Percentiles rank a stretch among this genome's conserved stretches.
Evolutionary conservation across 1,140 invertebrate species (phyloP).

Genomic region (Zaprionus taronus): DNA sequence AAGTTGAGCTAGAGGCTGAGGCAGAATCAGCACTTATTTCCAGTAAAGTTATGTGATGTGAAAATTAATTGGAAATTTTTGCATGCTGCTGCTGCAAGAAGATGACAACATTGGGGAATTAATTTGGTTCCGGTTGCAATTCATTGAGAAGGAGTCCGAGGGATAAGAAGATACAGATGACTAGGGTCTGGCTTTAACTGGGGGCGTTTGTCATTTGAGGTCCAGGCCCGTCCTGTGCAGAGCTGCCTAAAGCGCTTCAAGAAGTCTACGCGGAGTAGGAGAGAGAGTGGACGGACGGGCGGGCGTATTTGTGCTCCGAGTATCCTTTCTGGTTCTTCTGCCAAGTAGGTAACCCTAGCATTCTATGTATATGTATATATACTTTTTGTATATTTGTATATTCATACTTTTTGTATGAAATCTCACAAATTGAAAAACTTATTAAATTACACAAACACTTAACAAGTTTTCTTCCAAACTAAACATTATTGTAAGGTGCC

Average conservation of each 20-base stretch:
- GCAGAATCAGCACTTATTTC: slow-evolving; percentile 38
- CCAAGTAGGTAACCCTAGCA: slow-evolving; percentile 44
- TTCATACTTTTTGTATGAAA: too few species aligned
- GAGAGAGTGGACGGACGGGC: not conserved
- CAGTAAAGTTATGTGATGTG: slow-evolving; percentile 58
- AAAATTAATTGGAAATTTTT: slow-evolving; percentile 79
- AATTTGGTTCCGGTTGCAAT: slow-evolving; percentile 54
- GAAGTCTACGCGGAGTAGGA: not conserved
- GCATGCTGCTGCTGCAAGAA: slow-evolving; percentile 51
- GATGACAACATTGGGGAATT: slow-evolving; percentile 42
- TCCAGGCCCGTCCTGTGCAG: slow-evolving; percentile 45
- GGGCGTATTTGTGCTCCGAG: not conserved
- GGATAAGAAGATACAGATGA: not conserved
- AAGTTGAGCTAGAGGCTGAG: not conserved
- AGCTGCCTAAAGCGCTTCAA: slow-evolving; percentile 27
- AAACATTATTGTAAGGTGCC: too few species aligned
- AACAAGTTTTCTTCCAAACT: too few species aligned
- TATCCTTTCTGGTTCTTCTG: slow-evolving; percentile 56
- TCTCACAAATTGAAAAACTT: too few species aligned
- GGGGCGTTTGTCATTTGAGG: slow-evolving; percentile 67
- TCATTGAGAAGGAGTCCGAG: not conserved
- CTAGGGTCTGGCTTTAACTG: slow-evolving; percentile 66
- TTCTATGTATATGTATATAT: too few species aligned
- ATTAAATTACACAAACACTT: too few species aligned
- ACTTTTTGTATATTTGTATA: too few species aligned